Base-by-base conservation (phyloP, 35 echinoderm and acorn worm species). In the Heliocidaris erythrogramma region DNA sequence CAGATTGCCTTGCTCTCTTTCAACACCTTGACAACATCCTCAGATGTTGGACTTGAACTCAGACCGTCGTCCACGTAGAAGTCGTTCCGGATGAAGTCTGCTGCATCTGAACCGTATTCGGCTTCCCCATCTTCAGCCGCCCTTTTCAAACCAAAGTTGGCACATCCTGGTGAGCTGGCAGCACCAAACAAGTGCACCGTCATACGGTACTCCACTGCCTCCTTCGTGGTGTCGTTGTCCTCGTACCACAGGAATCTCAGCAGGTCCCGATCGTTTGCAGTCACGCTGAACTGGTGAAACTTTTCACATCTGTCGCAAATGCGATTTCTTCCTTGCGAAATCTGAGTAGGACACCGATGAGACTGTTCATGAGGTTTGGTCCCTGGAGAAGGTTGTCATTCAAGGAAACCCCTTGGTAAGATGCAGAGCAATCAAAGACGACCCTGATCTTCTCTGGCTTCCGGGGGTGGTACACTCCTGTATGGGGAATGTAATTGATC, bases 61-160 rank as follows among this genome's bases (percentile, higher is more conserved):
- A 97, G 61, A 24, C 97, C 95, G 49, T 96, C 97, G 49, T 97
- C 97, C 2, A 97, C 97, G 85, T 97, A 97, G 59, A 97, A 96
- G 32, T 86, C 85, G 32, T 21, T 93, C 12, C 93, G 90, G 3
- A 95, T 90, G 47, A 48, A 94, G 14, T 92, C 48, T 9, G 59
- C 31, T 49, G 90, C 89, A 35, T 30, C 4, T 49, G 29, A 30
- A 13, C 85, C 94, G 5, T 85, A 90, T 48, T 47, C 5, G 48
- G 93, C 94, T 30, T 93, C 96, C 5, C 49, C 35, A 85, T 96
- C 95, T 60, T 94, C 97, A 10, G 95, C 97, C 5, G 94, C 91
- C 56, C 86, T 65, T 48, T 90, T 94, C 17, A 96, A 84, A 5
- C 94, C 97, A 47, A 94, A 96, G 18, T 61, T 96, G 0, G 94